Base-by-base conservation (phyloP, 2,113 vertebrate species). In the Formicarius rufipectus region DNA sequence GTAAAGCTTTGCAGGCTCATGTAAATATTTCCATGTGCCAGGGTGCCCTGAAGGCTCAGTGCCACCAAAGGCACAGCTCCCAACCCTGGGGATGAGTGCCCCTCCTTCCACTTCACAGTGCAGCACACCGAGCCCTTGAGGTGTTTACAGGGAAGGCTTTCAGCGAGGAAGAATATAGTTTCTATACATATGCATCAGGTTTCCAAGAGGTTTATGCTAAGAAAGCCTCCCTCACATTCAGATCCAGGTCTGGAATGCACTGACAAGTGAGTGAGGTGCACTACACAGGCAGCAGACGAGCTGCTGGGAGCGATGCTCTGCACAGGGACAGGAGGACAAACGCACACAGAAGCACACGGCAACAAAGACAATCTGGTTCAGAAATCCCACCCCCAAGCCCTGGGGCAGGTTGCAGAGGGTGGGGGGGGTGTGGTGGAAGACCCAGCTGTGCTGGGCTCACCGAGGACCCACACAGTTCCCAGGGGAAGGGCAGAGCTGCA, bases 11-110 rank as follows among this genome's bases (percentile, higher is more conserved):
- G 86, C 60, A 87, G 87, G 78, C 76, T 87, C 80, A 73, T 60
- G 80, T 58, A 89, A 88, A 81, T 94, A 97, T 96, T 97, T 76
- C 84, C 85, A 95, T n/a, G 76, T 75, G 37, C 78, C 79, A 90
- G 92, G n/a, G 90, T 47, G 84, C 19, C 71, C 72, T 86, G 90
- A 66, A 90, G 2, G 75, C 74, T 93, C 93, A 74, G 19, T 7
- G 87, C 86, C 86, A 92, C 25, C 5, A 1, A 90, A 95, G 6
- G 30, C 35, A 8, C 52, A 79, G 75, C 55, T 95, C 63, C 77
- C 89, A 89, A 87, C 2, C 59, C 50, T 75, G 88, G 60, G 76
- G 56, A 19, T 6, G 24, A 2, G 2, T 35, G 81, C 94, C 93
- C 93, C 89, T 92, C 39, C 45, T 39, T 64, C 79, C 71, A 90